phyloP scores from a whole-genome alignment of 2,797 vertebrate genomes.

The Spinus pinus region DNA sequence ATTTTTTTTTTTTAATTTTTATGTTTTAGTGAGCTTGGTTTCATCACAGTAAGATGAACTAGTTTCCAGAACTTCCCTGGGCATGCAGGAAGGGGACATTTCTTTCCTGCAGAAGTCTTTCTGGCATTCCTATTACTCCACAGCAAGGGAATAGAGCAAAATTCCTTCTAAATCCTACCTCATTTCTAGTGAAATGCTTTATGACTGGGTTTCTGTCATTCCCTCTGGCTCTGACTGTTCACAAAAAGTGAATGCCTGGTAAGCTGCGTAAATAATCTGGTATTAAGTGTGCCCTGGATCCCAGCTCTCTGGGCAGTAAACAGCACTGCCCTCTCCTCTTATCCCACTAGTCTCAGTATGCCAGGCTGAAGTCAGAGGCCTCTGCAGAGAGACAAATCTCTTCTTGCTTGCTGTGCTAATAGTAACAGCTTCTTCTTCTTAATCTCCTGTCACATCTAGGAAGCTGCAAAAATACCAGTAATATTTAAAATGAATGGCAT shows the following conservation, averaged over 20 bases:
- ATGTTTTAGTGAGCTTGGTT: background rate
- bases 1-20: background rate
- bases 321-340: slow-evolving; percentile 5
- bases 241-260: slow-evolving; percentile 53
- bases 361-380: slow-evolving; percentile 10
- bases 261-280: slow-evolving; percentile 65
- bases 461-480: background rate
- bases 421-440: background rate
- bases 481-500: background rate
- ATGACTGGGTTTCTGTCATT: slow-evolving; percentile 38
- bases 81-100: background rate
- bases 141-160: slow-evolving; percentile 9
- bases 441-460: background rate
- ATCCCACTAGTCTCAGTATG: background rate
- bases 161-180: slow-evolving; percentile 46
- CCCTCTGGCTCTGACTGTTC: slow-evolving; percentile 52
- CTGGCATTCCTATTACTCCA: background rate
- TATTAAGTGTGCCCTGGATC: slow-evolving; percentile 65
- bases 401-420: background rate
- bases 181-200: slow-evolving; percentile 24
- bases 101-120: background rate
- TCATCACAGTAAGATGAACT: background rate
- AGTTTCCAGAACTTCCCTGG: background rate
- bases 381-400: background rate
- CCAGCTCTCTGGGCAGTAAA: slow-evolving; percentile 18